Percentiles rank a stretch among this genome's conserved stretches.
Conservation (phyloP, 2,888 invertebrate genomes). For the Deroplatys truncata region DNA sequence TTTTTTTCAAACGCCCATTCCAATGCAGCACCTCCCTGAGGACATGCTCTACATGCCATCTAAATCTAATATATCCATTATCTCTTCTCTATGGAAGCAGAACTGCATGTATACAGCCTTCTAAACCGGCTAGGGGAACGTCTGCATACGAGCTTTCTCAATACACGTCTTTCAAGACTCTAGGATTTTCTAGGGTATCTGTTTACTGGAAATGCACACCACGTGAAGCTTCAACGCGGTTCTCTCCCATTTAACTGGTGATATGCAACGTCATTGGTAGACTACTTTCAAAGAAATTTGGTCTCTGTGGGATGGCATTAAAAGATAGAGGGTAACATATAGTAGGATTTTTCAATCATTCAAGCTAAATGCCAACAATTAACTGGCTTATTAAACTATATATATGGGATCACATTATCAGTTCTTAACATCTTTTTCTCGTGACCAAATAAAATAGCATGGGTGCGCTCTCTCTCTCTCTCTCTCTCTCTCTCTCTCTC, state of each 20-base stretch:
- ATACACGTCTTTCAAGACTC: not conserved
- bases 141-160: not conserved
- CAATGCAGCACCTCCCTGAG: not conserved
- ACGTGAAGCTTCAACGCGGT: not conserved
- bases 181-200: not conserved
- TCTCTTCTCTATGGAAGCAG: not conserved
- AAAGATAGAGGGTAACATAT: no score
- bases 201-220: not conserved
- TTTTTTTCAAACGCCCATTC: not conserved
- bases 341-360: no score
- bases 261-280: no score
- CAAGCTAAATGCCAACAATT: no score
- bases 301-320: no score
- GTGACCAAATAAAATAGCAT: no score
- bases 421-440: no score
- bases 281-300: no score
- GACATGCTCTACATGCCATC: not conserved
- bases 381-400: no score
- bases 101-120: not conserved
- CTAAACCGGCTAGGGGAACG: not conserved
- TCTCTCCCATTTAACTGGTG: not conserved
- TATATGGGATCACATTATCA: no score
- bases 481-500: no score
- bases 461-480: no score
- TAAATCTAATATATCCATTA: not conserved